phyloP scores from a whole-genome alignment of 2,797 vertebrate species.

The Spea hammondii region DNA sequence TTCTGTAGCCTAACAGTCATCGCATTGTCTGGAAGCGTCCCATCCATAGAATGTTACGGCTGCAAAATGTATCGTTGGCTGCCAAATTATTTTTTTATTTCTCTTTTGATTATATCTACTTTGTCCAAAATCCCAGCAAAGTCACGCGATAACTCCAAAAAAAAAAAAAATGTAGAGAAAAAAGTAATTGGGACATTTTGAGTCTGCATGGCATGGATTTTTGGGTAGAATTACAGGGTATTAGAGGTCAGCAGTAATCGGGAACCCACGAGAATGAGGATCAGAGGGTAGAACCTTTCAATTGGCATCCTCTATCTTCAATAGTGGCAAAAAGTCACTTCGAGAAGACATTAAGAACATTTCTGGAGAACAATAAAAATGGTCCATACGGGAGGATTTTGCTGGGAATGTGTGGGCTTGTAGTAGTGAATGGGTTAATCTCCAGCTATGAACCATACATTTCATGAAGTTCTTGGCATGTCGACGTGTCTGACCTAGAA shows the following conservation, averaged over 20 bases:
- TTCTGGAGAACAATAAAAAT: neutral
- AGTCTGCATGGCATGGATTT: slow-evolving; percentile 1
- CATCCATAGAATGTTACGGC: too few species aligned
- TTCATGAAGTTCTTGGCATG: neutral
- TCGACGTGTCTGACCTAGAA: neutral
- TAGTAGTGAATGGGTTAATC: neutral
- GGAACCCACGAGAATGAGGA: neutral
- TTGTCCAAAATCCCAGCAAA: neutral
- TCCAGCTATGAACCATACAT: neutral
- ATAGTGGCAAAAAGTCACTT: neutral
- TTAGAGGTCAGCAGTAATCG: neutral
- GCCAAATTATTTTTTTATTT: too few species aligned
- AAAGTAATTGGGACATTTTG: neutral
- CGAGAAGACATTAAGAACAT: too few species aligned
- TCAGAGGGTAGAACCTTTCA: neutral
- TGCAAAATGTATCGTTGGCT: too few species aligned
- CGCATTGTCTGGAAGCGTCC: too few species aligned
- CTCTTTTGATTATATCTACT: too few species aligned
- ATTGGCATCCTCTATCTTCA: too few species aligned
- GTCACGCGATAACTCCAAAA: neutral
- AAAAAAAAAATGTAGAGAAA: neutral
- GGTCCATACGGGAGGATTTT: neutral
- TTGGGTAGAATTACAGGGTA: neutral
- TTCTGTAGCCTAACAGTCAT: too few species aligned
- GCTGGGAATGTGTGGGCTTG: neutral